A percentile compares a stretch with the other conserved stretches of the same genome.
Conservation (phyloP, 2,797 vertebrate genomes). For the Alcedo atthis region DNA sequence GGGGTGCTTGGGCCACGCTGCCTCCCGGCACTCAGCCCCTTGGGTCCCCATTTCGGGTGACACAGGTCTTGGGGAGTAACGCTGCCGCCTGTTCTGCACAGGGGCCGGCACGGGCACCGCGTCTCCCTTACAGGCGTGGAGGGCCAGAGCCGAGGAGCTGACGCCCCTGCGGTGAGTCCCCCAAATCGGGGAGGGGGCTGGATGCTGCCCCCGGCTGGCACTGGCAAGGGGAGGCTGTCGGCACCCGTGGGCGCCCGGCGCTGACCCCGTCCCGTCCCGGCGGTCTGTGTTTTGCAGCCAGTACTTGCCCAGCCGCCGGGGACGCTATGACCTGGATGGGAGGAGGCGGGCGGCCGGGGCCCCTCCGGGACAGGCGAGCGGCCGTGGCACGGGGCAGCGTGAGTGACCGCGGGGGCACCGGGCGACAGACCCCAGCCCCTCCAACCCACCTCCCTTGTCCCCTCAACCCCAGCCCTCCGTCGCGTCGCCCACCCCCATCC, state of each 20-base stretch:
- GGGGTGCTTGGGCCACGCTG: background rate
- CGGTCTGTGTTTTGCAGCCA: slow-evolving; percentile 65
- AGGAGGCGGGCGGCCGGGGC: slow-evolving; percentile 67
- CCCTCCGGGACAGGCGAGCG: slow-evolving; percentile 21
- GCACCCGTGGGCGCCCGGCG: background rate
- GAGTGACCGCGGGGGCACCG: slow-evolving; percentile 19
- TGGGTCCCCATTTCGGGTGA: rapidly evolving
- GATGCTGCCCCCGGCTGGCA: background rate
- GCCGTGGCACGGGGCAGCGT: slow-evolving; percentile 50
- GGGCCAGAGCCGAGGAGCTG: slow-evolving; percentile 61
- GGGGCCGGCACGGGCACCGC: slow-evolving; percentile 29
- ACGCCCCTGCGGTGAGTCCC: slow-evolving; percentile 67
- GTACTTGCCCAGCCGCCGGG: slow-evolving; percentile 71
- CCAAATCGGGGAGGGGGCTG: background rate
- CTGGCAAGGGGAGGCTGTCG: background rate
- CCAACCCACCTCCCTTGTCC: no score
- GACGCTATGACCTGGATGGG: slow-evolving; percentile 77
- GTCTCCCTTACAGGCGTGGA: slow-evolving; percentile 30
- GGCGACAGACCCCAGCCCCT: background rate
- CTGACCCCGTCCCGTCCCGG: background rate
- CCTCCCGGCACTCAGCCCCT: background rate
- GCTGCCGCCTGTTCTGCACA: slow-evolving; percentile 63
- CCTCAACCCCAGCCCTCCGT: background rate
- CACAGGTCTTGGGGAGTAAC: background rate
- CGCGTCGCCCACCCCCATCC: background rate